A percentile compares a stretch with the other conserved stretches of the same genome.
Evolutionary conservation across 2,113 vertebrate species (phyloP).

Genomic region (Oriolus oriolus): DNA sequence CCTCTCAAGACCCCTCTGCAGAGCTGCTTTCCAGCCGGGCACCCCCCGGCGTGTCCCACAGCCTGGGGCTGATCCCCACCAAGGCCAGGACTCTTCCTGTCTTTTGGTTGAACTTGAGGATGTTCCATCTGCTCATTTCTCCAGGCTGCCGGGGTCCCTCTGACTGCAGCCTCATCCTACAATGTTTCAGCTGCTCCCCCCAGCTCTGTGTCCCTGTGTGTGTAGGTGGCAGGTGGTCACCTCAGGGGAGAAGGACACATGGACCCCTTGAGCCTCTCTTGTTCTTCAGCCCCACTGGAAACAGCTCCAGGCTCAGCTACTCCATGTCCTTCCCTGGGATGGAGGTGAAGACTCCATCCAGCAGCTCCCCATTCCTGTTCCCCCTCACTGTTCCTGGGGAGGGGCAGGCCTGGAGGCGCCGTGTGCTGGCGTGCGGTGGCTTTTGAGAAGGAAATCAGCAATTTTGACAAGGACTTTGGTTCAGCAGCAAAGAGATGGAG

Average conservation of each 20-base stretch:
- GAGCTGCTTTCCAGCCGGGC: not conserved
- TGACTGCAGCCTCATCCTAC: not conserved
- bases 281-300: not conserved
- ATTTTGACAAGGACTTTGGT: not conserved
- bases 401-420: not conserved
- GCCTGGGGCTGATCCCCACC: not conserved
- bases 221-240: not conserved
- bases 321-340: not conserved
- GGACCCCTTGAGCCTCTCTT: no score
- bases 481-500: not conserved
- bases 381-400: not conserved
- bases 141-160: not conserved
- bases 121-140: not conserved
- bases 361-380: not conserved
- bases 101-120: not conserved
- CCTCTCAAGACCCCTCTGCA: not conserved
- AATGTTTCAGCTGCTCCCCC: not conserved
- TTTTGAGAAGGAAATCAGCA: conserved; percentile 17
- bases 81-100: no score
- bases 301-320: not conserved
- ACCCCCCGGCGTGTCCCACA: not conserved
- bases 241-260: not conserved
- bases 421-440: rapidly evolving
- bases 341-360: not conserved
- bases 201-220: not conserved